Conservation (phyloP, 2,113 vertebrate genomes). For the Dicentrarchus labrax region DNA sequence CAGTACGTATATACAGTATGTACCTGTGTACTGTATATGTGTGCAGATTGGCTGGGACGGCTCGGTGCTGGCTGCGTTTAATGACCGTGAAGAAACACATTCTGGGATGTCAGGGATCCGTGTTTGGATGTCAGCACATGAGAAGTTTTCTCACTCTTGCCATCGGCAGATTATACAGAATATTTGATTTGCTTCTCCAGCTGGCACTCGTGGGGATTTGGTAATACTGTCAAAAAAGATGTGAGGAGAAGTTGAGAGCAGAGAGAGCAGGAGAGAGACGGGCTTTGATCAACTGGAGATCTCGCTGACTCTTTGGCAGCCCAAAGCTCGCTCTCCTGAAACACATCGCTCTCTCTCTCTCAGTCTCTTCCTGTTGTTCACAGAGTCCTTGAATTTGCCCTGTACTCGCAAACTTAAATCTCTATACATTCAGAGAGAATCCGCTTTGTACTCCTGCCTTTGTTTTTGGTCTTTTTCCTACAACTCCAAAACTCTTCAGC, state of each 20-base stretch:
- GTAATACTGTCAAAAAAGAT: slow-evolving; percentile 72
- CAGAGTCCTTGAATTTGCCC: slow-evolving; percentile 25
- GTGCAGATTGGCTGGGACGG: neutral
- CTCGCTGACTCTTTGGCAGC: slow-evolving; percentile 35
- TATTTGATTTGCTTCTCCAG: slow-evolving; percentile 76
- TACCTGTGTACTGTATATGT: neutral
- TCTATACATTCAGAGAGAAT: slow-evolving; percentile 7
- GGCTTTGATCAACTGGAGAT: slow-evolving; percentile 73
- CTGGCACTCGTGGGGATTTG: slow-evolving; percentile 63
- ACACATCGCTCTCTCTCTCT: slow-evolving; percentile 14
- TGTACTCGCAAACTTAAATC: neutral
- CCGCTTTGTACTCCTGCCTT: neutral
- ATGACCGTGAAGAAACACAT: slow-evolving; percentile 16
- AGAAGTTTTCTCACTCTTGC: slow-evolving; percentile 60
- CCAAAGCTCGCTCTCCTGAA: slow-evolving; percentile 16
- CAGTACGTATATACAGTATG: neutral
- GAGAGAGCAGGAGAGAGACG: slow-evolving; percentile 30
- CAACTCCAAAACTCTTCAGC: neutral
- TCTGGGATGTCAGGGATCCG: slow-evolving; percentile 55
- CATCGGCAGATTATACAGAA: slow-evolving; percentile 81
- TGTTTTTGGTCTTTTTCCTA: slow-evolving; percentile 4
- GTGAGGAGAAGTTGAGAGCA: slow-evolving; percentile 51
- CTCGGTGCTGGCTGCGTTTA: slow-evolving; percentile 4
- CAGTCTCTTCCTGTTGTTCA: slow-evolving; percentile 38
- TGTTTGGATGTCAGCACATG: slow-evolving; percentile 62